These are phyloP conservation scores for Mimumesa dahlbomi DNA, from an alignment of 2,888 invertebrate species.

Conservation along the genomic window DNA sequence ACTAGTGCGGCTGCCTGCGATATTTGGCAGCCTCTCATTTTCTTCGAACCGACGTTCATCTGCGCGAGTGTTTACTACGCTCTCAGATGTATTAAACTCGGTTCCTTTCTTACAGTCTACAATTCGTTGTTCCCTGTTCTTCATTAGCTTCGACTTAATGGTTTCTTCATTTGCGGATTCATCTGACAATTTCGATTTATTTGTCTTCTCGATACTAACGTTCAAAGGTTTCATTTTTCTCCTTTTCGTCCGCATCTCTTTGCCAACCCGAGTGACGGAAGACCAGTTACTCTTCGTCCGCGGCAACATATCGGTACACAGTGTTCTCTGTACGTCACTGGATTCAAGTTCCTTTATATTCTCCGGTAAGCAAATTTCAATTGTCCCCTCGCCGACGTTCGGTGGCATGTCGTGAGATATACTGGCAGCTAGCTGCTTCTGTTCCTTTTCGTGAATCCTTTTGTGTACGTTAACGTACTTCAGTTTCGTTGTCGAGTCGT, in stretches of 20 bases:
- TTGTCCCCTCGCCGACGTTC: too few relatives aligned
- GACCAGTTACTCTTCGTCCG: slow-evolving; percentile 62
- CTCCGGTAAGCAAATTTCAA: too few relatives aligned
- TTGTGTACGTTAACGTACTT: too few relatives aligned
- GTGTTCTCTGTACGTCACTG: slow-evolving; percentile 12
- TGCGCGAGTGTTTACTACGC: neutral
- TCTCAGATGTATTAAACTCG: neutral
- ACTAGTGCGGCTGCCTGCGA: neutral
- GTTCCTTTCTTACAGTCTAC: neutral
- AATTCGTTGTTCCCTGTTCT: neutral
- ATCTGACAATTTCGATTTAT: neutral
- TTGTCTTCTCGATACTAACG: slow-evolving; percentile 61
- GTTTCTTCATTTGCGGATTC: neutral
- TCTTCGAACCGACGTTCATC: neutral
- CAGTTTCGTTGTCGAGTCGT: neutral
- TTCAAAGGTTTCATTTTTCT: slow-evolving; percentile 64
- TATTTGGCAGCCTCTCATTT: slow-evolving; percentile 3
- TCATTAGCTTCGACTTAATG: neutral
- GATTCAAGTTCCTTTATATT: too few relatives aligned
- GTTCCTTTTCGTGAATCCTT: too few relatives aligned
- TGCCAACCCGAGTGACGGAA: slow-evolving; percentile 62
- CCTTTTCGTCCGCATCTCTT: slow-evolving; percentile 66
- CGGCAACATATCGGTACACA: slow-evolving; percentile 17
- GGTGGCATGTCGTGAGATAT: too few relatives aligned
- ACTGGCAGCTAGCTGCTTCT: too few relatives aligned